These are phyloP conservation scores for Hypolimnas misippus DNA, from an alignment of 2,888 invertebrate species.

Conservation along the genomic window DNA sequence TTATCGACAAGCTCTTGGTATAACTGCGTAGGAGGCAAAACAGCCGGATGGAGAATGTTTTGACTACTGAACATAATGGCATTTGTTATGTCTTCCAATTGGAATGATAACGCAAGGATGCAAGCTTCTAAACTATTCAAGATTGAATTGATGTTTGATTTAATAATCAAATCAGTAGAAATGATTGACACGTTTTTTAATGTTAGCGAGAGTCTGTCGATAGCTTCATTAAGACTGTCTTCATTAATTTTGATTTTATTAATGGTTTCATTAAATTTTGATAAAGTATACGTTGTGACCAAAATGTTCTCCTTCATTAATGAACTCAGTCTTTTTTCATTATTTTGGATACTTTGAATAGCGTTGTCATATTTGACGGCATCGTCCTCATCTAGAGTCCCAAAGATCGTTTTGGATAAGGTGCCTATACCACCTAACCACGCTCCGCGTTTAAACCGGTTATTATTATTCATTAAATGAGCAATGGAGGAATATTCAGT, in stretches of 20 bases:
- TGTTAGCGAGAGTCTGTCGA: slow-evolving; percentile 21
- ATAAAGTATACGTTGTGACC: slow-evolving; percentile 35
- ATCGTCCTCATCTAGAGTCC: no score
- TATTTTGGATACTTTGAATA: slow-evolving; percentile 36
- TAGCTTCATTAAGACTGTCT: slow-evolving; percentile 22
- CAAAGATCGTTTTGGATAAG: no score
- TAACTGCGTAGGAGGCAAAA: slow-evolving; percentile 43
- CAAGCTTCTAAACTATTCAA: slow-evolving; percentile 15
- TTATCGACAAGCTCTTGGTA: slow-evolving; percentile 42
- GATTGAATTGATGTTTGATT: slow-evolving; percentile 27
- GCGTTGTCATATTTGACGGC: no score
- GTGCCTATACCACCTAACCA: no score
- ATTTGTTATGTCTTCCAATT: slow-evolving; percentile 34
- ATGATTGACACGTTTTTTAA: slow-evolving; percentile 15
- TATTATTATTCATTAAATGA: no score
- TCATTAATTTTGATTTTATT: slow-evolving; percentile 33
- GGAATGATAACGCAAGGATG: slow-evolving; percentile 31
- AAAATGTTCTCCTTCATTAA: slow-evolving; percentile 44
- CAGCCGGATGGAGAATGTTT: slow-evolving; percentile 43
- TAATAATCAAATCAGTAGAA: slow-evolving; percentile 12
- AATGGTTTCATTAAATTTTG: slow-evolving; percentile 33
- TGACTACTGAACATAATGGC: slow-evolving; percentile 39
- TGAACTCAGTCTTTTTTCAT: slow-evolving; percentile 36
- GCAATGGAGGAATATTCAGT: no score
- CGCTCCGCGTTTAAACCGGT: no score